Evolutionary conservation across 2,113 vertebrate genomes (phyloP).

Genomic region (Cynopterus brachyotis): DNA sequence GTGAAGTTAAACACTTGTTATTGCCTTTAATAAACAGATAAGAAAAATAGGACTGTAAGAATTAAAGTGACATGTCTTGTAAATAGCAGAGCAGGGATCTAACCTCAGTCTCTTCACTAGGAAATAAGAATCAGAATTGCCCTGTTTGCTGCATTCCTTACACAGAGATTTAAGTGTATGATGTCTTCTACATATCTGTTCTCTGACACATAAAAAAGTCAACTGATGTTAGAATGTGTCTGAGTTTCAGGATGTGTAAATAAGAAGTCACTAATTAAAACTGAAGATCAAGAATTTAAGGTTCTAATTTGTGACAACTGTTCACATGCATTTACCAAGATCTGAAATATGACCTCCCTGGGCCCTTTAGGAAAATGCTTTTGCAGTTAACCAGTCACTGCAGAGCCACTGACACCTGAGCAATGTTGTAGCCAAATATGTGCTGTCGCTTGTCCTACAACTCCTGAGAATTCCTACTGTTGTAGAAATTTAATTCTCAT

Average conservation of each 20-base stretch:
- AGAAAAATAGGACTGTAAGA: not conserved
- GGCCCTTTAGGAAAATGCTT: not conserved
- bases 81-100: not conserved
- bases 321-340: not conserved
- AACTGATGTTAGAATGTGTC: not conserved
- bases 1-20: not conserved
- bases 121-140: not conserved
- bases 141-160: not conserved
- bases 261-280: not conserved
- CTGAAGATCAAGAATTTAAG: not conserved
- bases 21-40: not conserved
- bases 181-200: not conserved
- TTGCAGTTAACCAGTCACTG: not conserved
- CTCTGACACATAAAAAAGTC: conserved; percentile 14
- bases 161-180: not conserved
- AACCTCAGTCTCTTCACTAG: not conserved
- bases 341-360: not conserved
- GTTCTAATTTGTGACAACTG: not conserved
- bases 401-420: not conserved
- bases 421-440: not conserved
- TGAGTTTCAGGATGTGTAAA: not conserved
- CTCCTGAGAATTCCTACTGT: not conserved
- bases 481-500: not conserved
- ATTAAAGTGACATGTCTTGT: not conserved
- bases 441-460: not conserved